Conservation (phyloP, 2,797 vertebrate genomes). For the Alosa sapidissima region DNA sequence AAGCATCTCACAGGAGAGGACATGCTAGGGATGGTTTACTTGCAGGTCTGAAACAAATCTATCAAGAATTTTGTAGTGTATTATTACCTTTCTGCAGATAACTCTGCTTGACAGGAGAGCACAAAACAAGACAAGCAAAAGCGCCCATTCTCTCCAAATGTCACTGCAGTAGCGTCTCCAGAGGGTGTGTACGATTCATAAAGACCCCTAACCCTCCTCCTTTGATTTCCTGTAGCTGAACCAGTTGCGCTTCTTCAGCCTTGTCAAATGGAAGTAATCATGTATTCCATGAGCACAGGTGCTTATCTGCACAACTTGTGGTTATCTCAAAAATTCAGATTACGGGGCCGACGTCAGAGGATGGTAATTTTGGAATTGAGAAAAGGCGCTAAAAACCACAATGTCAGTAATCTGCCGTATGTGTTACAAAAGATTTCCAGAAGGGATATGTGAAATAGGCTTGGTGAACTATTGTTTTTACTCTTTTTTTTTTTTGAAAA, state of each 20-base stretch:
- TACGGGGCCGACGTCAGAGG: not conserved
- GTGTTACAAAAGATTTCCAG: not conserved
- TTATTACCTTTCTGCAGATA: not conserved
- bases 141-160: not conserved
- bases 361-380: slow-evolving; percentile 4
- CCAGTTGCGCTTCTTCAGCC: not conserved
- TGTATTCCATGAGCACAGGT: slow-evolving; percentile 2
- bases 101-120: not conserved
- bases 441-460: not conserved
- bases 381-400: not conserved
- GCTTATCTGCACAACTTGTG: slow-evolving; percentile 13
- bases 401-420: not conserved
- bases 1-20: not conserved
- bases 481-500: not conserved
- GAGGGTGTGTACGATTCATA: not conserved
- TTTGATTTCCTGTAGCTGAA: not conserved
- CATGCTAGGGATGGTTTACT: not conserved
- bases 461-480: not conserved
- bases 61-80: not conserved
- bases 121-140: not conserved
- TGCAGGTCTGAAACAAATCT: not conserved
- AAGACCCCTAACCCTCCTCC: not conserved
- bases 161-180: not conserved
- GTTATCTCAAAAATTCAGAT: slow-evolving; percentile 10
- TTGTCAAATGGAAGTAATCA: not conserved